Evolutionary conservation across 2,797 vertebrate species (phyloP), one percentile per base, ranked within the genome.

Genomic region (Otus scops): DNA sequence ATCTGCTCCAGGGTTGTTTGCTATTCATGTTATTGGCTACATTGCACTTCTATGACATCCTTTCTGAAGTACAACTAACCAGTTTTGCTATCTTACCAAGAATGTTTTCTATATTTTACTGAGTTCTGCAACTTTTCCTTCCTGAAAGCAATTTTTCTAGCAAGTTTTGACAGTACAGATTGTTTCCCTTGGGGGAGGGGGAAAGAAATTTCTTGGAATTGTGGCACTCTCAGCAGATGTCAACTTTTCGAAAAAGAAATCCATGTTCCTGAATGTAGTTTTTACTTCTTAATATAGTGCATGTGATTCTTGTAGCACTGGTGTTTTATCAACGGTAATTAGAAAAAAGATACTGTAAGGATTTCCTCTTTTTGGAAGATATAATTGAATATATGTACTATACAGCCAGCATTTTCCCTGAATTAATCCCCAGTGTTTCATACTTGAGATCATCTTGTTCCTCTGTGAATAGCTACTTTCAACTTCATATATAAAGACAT

Each of bases 41-140:
- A 0, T 3, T 47, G 30, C 2, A 0, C 24, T 39, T 59, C 56
- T 53, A 5, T 10, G 10, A 10, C 3, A 24, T 48, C 54, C n/a
- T 67, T 63, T 83, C 71, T 51, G 54, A 70, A 65, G 26, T 21
- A 54, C 7, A 74, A 78, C 22, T 27, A 48, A 21, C 12, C 4
- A 6, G 2, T 68, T 85, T 67, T 56, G 6, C 43, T 48, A 13
- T 65, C 36, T 73, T 36, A 63, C 41, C 6, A 47, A 69, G 51
- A 77, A 13, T 32, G 30, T 3, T 69, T 76, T 63, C 20, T 57
- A 0, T 53, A 32, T n/a, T 54, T 59, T 28, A 30, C 0, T 26
- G 41, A 59, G 34, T 73, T 77, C 48, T 78, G 26, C 13, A 75
- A 45, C 10, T 70, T 88, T 56, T 57, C 45, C 15, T 64, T 94